Conservation (phyloP, 2,113 vertebrate genomes). For the Chionomys nivalis region DNA sequence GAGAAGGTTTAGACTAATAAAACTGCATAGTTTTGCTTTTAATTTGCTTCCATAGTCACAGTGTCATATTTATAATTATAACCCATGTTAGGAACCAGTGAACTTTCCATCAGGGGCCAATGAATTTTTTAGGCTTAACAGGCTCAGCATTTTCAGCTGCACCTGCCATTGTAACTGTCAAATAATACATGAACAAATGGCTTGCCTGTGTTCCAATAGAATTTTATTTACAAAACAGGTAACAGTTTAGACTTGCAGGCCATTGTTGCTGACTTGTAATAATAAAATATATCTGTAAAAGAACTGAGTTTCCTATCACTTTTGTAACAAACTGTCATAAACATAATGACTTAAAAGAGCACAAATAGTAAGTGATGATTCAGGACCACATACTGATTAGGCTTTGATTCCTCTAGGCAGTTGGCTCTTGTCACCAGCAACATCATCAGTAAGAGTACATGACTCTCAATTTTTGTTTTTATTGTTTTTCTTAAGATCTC, state of each 20-base stretch:
- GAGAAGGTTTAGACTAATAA: slow-evolving; percentile 11
- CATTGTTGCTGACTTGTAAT: neutral
- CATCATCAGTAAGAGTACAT: neutral
- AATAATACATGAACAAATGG: neutral
- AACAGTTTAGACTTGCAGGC: neutral
- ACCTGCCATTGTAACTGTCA: neutral
- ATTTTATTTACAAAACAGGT: slow-evolving; percentile 46
- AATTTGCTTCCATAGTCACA: slow-evolving; percentile 21
- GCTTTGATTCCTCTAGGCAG: slow-evolving; percentile 44
- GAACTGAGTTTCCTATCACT: neutral
- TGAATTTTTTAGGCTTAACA: slow-evolving; percentile 25
- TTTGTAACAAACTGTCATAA: slow-evolving; percentile 25
- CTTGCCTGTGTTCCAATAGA: neutral
- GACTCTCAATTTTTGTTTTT: neutral
- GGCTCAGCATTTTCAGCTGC: neutral
- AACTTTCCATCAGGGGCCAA: slow-evolving; percentile 9
- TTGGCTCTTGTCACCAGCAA: slow-evolving; percentile 44
- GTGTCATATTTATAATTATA: slow-evolving; percentile 23
- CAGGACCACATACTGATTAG: neutral
- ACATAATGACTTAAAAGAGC: slow-evolving; percentile 10
- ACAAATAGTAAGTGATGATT: neutral
- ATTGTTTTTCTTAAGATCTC: neutral
- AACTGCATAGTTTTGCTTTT: slow-evolving; percentile 26
- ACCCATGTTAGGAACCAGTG: neutral
- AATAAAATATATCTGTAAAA: slow-evolving; percentile 24